These are phyloP conservation scores for Tichodroma muraria DNA, from an alignment of 2,113 vertebrate genomes.

Conservation along the genomic window DNA sequence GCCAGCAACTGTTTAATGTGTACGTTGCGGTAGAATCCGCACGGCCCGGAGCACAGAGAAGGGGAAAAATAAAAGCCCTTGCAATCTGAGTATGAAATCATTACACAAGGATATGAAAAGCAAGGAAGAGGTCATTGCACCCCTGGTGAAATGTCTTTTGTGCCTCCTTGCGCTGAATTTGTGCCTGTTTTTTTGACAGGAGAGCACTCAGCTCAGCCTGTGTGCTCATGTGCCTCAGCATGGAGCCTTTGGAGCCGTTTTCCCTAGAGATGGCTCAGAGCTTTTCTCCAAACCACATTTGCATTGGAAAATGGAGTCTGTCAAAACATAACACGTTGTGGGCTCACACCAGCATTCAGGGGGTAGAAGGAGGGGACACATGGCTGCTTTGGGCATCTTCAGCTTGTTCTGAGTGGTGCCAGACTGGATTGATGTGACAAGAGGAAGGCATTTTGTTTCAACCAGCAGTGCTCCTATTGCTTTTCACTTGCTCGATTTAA, in stretches of 20 bases:
- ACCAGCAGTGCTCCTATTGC: neutral
- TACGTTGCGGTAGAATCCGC: neutral
- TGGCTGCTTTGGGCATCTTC: neutral
- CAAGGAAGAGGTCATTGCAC: neutral
- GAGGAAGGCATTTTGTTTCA: neutral
- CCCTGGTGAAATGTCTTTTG: neutral
- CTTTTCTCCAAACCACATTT: neutral
- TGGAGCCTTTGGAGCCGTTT: neutral
- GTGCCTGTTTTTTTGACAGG: neutral
- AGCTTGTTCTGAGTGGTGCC: neutral
- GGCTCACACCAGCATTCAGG: neutral
- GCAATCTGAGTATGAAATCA: neutral
- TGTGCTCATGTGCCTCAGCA: rapidly evolving
- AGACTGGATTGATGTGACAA: neutral
- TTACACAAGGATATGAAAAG: neutral
- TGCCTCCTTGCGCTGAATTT: neutral
- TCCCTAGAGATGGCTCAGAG: neutral
- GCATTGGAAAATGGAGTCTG: neutral
- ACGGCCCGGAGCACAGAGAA: rapidly evolving
- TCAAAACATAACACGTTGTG: neutral
- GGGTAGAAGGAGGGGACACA: neutral
- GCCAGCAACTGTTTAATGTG: neutral
- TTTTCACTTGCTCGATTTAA: neutral
- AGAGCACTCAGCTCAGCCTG: neutral
- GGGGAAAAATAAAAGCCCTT: neutral